Evolutionary conservation across 2,888 invertebrate genomes (phyloP).

Genomic region (Allygus modestus): DNA sequence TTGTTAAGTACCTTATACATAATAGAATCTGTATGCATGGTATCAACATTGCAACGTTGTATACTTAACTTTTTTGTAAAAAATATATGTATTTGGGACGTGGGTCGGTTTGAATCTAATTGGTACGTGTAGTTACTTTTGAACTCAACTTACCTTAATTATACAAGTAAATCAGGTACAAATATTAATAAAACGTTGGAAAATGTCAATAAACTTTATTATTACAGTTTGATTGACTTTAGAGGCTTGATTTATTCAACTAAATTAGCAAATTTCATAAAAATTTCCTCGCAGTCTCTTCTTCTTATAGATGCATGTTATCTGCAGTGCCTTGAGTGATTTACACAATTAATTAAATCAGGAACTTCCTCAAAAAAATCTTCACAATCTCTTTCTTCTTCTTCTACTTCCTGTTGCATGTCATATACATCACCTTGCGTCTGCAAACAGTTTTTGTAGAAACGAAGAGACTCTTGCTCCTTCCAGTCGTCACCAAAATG

Average conservation of each 20-base stretch:
- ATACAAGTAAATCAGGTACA: slow-evolving; percentile 1
- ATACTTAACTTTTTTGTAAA: too few relatives aligned
- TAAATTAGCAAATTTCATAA: too few relatives aligned
- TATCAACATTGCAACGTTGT: too few relatives aligned
- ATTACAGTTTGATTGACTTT: too few relatives aligned
- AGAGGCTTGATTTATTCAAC: too few relatives aligned
- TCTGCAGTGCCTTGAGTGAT: background rate
- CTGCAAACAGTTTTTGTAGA: slow-evolving; percentile 43
- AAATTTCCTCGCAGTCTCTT: too few relatives aligned
- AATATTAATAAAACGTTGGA: too few relatives aligned
- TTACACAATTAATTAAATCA: slow-evolving; percentile 44
- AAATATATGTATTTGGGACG: slow-evolving; percentile 7
- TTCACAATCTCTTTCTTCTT: slow-evolving; percentile 40
- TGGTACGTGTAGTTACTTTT: slow-evolving; percentile 29
- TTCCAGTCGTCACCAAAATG: slow-evolving; percentile 54
- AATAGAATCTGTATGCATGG: too few relatives aligned
- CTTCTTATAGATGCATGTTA: too few relatives aligned
- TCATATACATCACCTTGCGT: slow-evolving; percentile 29
- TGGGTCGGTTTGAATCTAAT: slow-evolving; percentile 8
- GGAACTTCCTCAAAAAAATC: slow-evolving; percentile 38
- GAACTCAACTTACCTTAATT: background rate
- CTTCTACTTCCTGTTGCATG: slow-evolving; percentile 25
- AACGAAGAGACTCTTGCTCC: slow-evolving; percentile 2
- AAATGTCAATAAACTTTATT: too few relatives aligned
- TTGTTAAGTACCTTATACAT: too few relatives aligned